Conservation (phyloP, 2,797 vertebrate genomes). For the Pogoniulus pusillus region DNA sequence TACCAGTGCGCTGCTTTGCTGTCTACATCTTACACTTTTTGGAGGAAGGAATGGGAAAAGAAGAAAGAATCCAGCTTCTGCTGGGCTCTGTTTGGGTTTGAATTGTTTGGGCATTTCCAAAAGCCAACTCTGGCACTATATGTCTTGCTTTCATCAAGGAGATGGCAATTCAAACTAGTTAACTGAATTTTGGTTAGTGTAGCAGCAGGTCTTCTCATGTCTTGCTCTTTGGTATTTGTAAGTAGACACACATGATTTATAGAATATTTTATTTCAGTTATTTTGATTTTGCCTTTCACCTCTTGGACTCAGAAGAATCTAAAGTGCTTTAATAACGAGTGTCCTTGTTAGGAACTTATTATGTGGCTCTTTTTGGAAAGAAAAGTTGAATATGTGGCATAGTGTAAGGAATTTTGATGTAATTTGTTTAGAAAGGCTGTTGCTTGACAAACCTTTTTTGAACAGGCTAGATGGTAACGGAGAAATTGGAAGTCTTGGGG, state of each 20-base stretch:
- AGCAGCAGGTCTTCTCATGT: neutral
- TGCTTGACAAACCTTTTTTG: constrained; percentile 48
- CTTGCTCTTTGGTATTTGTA: neutral
- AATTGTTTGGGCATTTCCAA: neutral
- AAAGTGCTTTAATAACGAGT: constrained; percentile 14
- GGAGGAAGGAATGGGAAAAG: neutral
- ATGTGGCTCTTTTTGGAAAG: constrained; percentile 34
- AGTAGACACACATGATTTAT: constrained; percentile 22
- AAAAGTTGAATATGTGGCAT: constrained; percentile 6
- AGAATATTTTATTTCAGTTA: constrained; percentile 45
- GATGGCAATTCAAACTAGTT: neutral
- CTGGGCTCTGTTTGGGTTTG: neutral
- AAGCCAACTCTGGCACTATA: neutral
- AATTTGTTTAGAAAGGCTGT: constrained; percentile 41
- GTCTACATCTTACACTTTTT: neutral
- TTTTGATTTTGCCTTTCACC: constrained; percentile 26
- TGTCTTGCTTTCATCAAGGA: constrained; percentile 4
- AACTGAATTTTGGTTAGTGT: neutral
- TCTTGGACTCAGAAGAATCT: constrained; percentile 50
- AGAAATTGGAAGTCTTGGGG: neutral
- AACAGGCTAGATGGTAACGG: neutral
- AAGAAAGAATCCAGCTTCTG: neutral
- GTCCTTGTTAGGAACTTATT: constrained; percentile 32
- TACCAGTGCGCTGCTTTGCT: constrained; percentile 18
- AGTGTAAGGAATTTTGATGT: constrained; percentile 28